Conservation (phyloP, 2,888 invertebrate species). For the Nomada lathburiana region DNA sequence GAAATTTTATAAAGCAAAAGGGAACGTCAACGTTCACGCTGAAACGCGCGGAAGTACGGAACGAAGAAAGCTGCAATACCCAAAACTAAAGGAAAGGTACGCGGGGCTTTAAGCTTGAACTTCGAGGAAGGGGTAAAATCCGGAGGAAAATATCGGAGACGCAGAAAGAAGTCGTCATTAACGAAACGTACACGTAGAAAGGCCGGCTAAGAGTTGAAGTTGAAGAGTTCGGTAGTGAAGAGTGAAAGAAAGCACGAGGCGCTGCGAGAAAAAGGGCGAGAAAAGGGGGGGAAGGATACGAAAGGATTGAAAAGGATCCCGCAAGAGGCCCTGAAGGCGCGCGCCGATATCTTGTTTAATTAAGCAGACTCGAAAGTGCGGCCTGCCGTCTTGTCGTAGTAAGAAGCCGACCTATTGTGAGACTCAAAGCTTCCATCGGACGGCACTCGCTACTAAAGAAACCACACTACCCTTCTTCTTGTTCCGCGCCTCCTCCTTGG, state of each 20-base stretch:
- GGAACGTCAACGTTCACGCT: too few relatives aligned
- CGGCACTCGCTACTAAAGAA: conserved; percentile 52
- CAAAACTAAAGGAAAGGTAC: background rate
- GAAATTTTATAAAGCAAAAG: too few relatives aligned
- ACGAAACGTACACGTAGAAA: conserved; percentile 51
- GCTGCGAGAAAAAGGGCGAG: conserved; percentile 30
- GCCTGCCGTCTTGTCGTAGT: conserved; percentile 63
- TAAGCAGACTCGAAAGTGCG: conserved; percentile 70
- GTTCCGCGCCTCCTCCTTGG: background rate
- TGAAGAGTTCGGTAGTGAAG: conserved; percentile 42
- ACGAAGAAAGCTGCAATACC: too few relatives aligned
- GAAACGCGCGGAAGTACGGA: too few relatives aligned
- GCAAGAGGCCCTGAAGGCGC: conserved; percentile 39
- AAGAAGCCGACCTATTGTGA: conserved; percentile 67
- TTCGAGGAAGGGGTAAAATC: background rate
- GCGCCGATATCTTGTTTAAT: conserved; percentile 77
- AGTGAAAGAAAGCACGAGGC: conserved; percentile 25
- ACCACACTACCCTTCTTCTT: conserved; percentile 24
- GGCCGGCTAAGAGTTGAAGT: conserved; percentile 40
- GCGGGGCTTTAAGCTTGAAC: conserved; percentile 2
- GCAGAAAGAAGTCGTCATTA: conserved; percentile 44
- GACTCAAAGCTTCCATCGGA: conserved; percentile 57
- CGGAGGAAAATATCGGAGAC: background rate
- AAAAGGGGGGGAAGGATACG: conserved; percentile 32
- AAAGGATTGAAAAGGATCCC: conserved; percentile 60